phyloP scores from a whole-genome alignment of 2,888 invertebrate genomes.

The Plebejus anna region DNA sequence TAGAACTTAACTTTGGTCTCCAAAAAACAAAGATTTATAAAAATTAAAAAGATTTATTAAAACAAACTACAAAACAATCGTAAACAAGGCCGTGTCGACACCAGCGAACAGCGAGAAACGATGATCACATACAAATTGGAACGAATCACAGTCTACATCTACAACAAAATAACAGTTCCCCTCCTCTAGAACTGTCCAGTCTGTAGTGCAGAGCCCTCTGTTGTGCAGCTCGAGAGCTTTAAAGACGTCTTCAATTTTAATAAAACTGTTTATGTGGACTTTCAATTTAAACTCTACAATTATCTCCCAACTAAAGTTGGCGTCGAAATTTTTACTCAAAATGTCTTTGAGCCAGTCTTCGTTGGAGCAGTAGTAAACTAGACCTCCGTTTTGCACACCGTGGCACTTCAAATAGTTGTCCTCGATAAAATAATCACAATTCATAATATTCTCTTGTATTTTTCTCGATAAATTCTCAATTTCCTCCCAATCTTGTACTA shows the following conservation, averaged over 20 bases:
- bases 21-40: not conserved
- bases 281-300: conserved; percentile 41
- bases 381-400: conserved; percentile 49
- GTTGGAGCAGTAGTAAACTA: conserved; percentile 55
- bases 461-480: not conserved
- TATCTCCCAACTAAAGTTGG: conserved; percentile 32
- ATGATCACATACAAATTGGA: conserved; percentile 45
- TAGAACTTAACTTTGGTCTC: not conserved
- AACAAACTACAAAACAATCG: conserved; percentile 10
- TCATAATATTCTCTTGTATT: conserved; percentile 44
- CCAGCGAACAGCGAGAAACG: conserved; percentile 51
- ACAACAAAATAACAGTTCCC: conserved; percentile 39
- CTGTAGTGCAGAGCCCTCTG: conserved; percentile 42
- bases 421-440: conserved; percentile 34
- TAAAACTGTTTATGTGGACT: conserved; percentile 45
- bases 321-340: conserved; percentile 37
- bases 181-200: conserved; percentile 47
- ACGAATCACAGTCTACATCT: conserved; percentile 47
- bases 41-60: not conserved
- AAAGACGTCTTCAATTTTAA: conserved; percentile 44
- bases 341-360: conserved; percentile 44
- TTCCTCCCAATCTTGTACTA: not conserved
- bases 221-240: conserved; percentile 50
- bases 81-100: conserved; percentile 51
- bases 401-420: conserved; percentile 52